These are phyloP conservation scores for Xyliphius kryptos DNA, from an alignment of 2,113 vertebrate genomes.

Conservation along the genomic window DNA sequence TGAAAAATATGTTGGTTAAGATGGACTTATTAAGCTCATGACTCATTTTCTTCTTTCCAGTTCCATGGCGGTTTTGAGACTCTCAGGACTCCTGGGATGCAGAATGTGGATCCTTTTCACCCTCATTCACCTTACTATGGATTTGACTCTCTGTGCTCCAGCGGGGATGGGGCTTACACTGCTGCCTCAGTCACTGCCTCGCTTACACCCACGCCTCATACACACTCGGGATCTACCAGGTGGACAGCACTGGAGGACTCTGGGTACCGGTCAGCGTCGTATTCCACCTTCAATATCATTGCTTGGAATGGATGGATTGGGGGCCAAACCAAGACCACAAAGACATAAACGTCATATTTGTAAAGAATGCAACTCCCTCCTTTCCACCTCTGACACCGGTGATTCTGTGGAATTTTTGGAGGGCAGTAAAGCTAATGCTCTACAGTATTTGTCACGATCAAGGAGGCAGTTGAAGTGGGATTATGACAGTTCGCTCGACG, in stretches of 20 bases:
- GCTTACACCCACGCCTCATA: constrained; percentile 53
- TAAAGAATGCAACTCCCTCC: constrained; percentile 20
- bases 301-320: constrained; percentile 41
- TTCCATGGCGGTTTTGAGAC: constrained; percentile 58
- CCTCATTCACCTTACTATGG: constrained; percentile 69
- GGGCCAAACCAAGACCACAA: constrained; percentile 46
- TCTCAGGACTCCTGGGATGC: constrained; percentile 59
- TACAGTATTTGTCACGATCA: constrained; percentile 55
- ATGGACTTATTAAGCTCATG: constrained; percentile 17
- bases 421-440: constrained; percentile 40
- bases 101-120: constrained; percentile 70
- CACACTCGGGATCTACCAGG: constrained; percentile 58
- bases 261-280: constrained; percentile 54
- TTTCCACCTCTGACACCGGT: constrained; percentile 20
- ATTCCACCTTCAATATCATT: constrained; percentile 51
- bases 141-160: constrained; percentile 66
- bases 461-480: constrained; percentile 67
- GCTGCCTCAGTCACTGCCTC: constrained; percentile 52
- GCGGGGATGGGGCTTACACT: constrained; percentile 59
- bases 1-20: constrained; percentile 2
- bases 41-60: constrained; percentile 48
- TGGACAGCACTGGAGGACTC: constrained; percentile 62
- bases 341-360: constrained; percentile 36
- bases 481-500: constrained; percentile 60
- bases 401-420: constrained; percentile 42